Base-by-base conservation (phyloP, 2,888 invertebrate species). In the Drosophila quinaria region DNA sequence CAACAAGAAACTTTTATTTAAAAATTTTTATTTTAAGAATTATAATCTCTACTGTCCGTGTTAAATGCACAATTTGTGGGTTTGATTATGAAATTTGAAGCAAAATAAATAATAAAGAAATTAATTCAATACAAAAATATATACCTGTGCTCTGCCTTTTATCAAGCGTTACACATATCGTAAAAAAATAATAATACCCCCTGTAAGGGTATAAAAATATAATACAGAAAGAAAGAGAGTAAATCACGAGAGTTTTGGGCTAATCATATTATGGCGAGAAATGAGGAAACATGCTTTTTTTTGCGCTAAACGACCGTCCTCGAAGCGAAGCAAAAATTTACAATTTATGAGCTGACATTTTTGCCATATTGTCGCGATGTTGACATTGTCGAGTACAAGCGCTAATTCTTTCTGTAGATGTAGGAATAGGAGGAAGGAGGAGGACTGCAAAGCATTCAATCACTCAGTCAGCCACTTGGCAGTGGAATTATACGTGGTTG, bases 401-500 rank as follows among this genome's bases (percentile, higher is more conserved):
- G 60, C 46, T 66, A 35, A 41, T 39, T 41, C 35, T 54, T 54
- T 44, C n/a, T 29, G 25, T 17, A 17, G 8, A 1, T 2, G 1
- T 10, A 6, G 31, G 2, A 22, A n/a, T 11, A n/a, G 37, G 6
- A 37, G 2, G 1, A 15, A 42, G 17, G 2, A 31, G 54, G 29
- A 59, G 42, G 29, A n/a, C 39, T 49, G 29, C 25, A 15, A 37
- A 1, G 25, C n/a, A 17, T 9, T 17, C 25, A 25, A 49, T n/a
- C 29, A 49, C 15, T 33, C 42, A 42, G 19, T 31, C n/a, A 37
- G n/a, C 13, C 74, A 70, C 64, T 62, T 72, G 60, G 1, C 61
- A 73, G 41, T 73, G 78, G 76, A 78, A 75, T 75, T 73, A 31
- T 78, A 78, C 73, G 52, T 58, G 37, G 47, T 41, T n/a, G 25